Evolutionary conservation across 2,888 invertebrate genomes (phyloP).

Genomic region (Capitulum mitella): DNA sequence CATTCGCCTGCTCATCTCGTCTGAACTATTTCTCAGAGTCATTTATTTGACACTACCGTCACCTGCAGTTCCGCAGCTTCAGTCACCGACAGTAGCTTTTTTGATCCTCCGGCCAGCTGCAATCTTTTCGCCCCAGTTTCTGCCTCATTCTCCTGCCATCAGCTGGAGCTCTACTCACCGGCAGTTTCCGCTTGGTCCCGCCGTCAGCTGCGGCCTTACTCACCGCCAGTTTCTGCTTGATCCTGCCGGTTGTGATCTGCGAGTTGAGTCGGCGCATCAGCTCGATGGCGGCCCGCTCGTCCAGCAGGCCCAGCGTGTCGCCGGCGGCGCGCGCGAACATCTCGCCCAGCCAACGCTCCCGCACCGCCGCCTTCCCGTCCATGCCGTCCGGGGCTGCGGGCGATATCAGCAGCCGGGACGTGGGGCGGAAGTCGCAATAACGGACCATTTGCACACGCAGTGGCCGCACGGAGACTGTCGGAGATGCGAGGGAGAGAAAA

Average conservation of each 20-base stretch:
- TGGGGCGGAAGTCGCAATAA: no score
- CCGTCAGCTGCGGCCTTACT: constrained; percentile 30
- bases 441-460: no score
- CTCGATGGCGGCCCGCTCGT: constrained; percentile 45
- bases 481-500: background rate
- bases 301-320: constrained; percentile 39
- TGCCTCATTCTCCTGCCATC: no score
- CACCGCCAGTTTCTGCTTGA: constrained; percentile 51
- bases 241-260: constrained; percentile 46
- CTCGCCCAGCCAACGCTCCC: constrained; percentile 47
- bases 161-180: background rate
- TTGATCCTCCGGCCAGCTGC: no score
- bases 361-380: constrained; percentile 38
- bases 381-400: constrained; percentile 38
- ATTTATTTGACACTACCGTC: background rate
- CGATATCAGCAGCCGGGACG: no score
- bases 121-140: no score
- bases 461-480: background rate
- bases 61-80: no score
- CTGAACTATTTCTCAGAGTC: no score
- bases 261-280: constrained; percentile 48
- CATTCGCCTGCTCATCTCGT: no score
- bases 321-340: constrained; percentile 46
- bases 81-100: no score
- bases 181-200: background rate